Evolutionary conservation across 2,797 vertebrate species (phyloP), one percentile per base, ranked within the genome.

Genomic region (Poecilia wingei): DNA sequence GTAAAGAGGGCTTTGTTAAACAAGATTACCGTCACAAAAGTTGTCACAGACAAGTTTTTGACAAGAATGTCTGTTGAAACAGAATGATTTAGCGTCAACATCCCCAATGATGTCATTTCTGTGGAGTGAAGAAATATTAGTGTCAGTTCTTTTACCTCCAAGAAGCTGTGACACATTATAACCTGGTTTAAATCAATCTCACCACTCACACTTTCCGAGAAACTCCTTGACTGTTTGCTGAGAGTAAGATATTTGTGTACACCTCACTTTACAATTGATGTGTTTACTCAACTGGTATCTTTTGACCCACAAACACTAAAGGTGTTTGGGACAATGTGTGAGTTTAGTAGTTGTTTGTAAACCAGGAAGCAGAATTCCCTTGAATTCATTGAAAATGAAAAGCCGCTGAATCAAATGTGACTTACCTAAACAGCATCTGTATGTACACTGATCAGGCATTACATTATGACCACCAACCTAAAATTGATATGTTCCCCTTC

Each of bases 381-480:
- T 31, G 73, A 86, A 86, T 91, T 90, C 82, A 90, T 83, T 89
- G 86, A 89, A 87, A 93, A 92, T 90, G 86, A 90, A 87, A 93
- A 92, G 87, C 85, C 69, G 82, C 82, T 55, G 76, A 82, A 84
- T 80, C 86, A 79, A 84, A 76, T 31, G 88, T 91, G 79, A 81
- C 77, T 86, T 81, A 69, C 85, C 79, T 72, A 75, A 85, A 79
- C 83, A 74, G 39, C 82, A 87, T 86, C 74, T 79, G 74, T 82
- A 76, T 51, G 77, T 46, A 31, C 43, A 71, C 68, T 14, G 25
- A 45, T 46, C 68, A 71, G 68, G 85, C 85, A 84, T 83, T 75
- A 86, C 68, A 71, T 71, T 71, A 71, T 46, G 68, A 71, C 68
- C 43, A 71, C 25, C 41, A 28, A n/a, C 43, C 13, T 71, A 28